phyloP scores from a whole-genome alignment of 2,888 invertebrate genomes.

The Spilosoma lubricipeda region DNA sequence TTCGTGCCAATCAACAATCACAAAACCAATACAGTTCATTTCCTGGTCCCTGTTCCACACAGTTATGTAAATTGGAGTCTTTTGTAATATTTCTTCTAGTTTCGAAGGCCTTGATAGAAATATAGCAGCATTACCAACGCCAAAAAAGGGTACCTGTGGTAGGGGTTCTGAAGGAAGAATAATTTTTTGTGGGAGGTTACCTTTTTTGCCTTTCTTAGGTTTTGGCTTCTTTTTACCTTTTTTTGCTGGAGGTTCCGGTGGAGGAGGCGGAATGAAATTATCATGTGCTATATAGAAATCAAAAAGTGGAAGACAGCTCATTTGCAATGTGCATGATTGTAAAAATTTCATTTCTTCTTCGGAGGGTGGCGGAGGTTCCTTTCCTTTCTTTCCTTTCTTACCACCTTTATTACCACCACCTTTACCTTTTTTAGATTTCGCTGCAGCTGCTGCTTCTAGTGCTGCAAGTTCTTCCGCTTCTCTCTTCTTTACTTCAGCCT shows the following conservation, averaged over 20 bases:
- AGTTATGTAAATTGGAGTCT: slow-evolving; percentile 77
- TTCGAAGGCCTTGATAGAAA: slow-evolving; percentile 78
- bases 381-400: slow-evolving; percentile 73
- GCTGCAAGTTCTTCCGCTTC: slow-evolving; percentile 74
- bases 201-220: slow-evolving; percentile 66
- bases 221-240: slow-evolving; percentile 67
- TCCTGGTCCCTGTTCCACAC: slow-evolving; percentile 82
- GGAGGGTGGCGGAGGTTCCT: slow-evolving; percentile 75
- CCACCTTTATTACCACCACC: slow-evolving; percentile 62
- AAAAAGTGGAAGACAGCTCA: slow-evolving; percentile 78
- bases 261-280: slow-evolving; percentile 78
- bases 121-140: slow-evolving; percentile 79
- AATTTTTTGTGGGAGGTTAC: slow-evolving; percentile 63
- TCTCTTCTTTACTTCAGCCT: slow-evolving; percentile 69
- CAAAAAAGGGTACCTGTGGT: slow-evolving; percentile 80
- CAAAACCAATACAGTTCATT: slow-evolving; percentile 76
- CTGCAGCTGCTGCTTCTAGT: slow-evolving; percentile 67
- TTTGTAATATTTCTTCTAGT: slow-evolving; percentile 70
- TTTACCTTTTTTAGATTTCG: slow-evolving; percentile 61
- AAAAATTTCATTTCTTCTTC: slow-evolving; percentile 82
- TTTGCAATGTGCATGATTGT: slow-evolving; percentile 80
- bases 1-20: slow-evolving; percentile 75
- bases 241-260: slow-evolving; percentile 69
- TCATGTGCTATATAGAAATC: slow-evolving; percentile 82
- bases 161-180: slow-evolving; percentile 78